Evolutionary conservation across 2,888 invertebrate genomes (phyloP).

Genomic region (Tetrapedia diversipes): DNA sequence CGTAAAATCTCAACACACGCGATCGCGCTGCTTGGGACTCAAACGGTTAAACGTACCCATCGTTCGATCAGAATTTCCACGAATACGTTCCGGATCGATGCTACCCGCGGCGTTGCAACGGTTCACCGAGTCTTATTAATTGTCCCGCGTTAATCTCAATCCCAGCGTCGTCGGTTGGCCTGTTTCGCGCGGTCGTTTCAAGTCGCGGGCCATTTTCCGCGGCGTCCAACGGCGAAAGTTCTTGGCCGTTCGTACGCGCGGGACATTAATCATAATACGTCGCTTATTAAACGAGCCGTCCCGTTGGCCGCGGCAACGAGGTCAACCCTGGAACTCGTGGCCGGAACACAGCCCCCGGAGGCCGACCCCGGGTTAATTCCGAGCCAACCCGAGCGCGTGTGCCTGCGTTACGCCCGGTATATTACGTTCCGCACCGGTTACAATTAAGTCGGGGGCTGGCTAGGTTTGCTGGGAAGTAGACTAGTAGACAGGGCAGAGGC

Average conservation of each 20-base stretch:
- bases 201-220: neutral
- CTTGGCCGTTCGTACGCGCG: constrained; percentile 37
- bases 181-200: constrained; percentile 8
- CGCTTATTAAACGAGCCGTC: constrained; percentile 59
- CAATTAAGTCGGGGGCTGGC: constrained; percentile 37
- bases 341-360: constrained; percentile 39
- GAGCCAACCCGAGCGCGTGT: constrained; percentile 18
- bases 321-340: constrained; percentile 52
- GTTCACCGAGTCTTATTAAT: constrained; percentile 22
- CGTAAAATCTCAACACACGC: too few relatives aligned
- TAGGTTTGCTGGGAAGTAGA: neutral
- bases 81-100: constrained; percentile 15
- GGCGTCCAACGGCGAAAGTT: constrained; percentile 19
- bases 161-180: neutral
- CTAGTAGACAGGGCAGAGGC: too few relatives aligned
- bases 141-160: constrained; percentile 22
- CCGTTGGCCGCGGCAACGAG: constrained; percentile 51
- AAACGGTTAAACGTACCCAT: neutral
- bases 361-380: constrained; percentile 56
- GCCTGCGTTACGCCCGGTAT: constrained; percentile 16
- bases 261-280: constrained; percentile 61
- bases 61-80: too few relatives aligned
- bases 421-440: constrained; percentile 43
- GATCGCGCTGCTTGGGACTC: too few relatives aligned
- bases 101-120: neutral